Evolutionary conservation across 2,888 invertebrate species (phyloP).

Genomic region (Palloptera scutellata): DNA sequence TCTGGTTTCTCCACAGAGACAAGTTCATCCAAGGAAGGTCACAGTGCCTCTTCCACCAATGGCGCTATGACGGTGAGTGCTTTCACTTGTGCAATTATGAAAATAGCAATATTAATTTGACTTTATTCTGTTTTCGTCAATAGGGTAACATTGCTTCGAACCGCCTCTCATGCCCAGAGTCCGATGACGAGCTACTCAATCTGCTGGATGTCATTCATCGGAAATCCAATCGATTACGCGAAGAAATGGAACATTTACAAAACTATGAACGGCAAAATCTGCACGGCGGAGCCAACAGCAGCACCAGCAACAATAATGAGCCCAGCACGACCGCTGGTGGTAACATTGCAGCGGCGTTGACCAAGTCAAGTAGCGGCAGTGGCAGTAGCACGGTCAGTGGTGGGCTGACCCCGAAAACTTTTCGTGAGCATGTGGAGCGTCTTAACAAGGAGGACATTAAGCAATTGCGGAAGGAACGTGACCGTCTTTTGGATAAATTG

Average conservation of each 20-base stretch:
- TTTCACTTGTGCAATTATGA: not conserved
- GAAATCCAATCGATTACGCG: slow-evolving; percentile 75
- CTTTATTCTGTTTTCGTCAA: not conserved
- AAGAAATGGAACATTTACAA: slow-evolving; percentile 75
- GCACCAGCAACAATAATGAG: slow-evolving; percentile 35
- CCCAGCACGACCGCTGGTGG: slow-evolving; percentile 21
- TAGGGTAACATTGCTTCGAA: slow-evolving; percentile 58
- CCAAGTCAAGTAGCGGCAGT: slow-evolving; percentile 38
- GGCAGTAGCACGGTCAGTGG: slow-evolving; percentile 39
- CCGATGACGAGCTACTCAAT: slow-evolving; percentile 85
- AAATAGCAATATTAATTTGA: not conserved
- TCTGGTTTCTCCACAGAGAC: slow-evolving; percentile 92
- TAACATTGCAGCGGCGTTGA: slow-evolving; percentile 15
- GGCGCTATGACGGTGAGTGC: slow-evolving; percentile 64
- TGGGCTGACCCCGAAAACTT: slow-evolving; percentile 57
- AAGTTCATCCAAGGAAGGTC: slow-evolving; percentile 81
- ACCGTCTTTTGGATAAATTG: slow-evolving; percentile 76
- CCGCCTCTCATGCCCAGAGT: slow-evolving; percentile 64
- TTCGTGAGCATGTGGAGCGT: slow-evolving; percentile 59
- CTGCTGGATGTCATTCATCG: slow-evolving; percentile 86
- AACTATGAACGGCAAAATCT: slow-evolving; percentile 58
- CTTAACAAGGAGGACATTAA: slow-evolving; percentile 68
- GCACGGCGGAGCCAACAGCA: slow-evolving; percentile 31
- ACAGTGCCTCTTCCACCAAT: slow-evolving; percentile 74
- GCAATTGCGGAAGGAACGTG: slow-evolving; percentile 75